phyloP scores from a whole-genome alignment of 1,140 invertebrate species.

The Phthorimaea operculella region DNA sequence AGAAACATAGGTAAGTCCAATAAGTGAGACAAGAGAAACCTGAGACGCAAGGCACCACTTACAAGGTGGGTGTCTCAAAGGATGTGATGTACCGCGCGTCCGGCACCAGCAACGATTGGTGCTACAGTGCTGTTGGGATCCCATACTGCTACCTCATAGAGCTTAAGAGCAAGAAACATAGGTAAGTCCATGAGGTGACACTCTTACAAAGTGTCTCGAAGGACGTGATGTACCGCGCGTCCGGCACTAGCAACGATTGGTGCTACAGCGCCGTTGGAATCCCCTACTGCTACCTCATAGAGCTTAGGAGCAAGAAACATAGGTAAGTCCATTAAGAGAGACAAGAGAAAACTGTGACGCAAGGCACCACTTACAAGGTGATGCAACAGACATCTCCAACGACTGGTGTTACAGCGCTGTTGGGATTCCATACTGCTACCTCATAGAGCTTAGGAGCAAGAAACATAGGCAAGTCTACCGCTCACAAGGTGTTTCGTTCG shows the following conservation, averaged over 20 bases:
- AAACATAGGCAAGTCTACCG: constrained; percentile 64
- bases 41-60: constrained; percentile 68
- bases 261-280: too few species aligned
- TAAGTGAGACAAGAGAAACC: constrained; percentile 71
- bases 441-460: constrained; percentile 76
- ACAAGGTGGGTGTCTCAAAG: constrained; percentile 54
- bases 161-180: constrained; percentile 71
- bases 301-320: too few species aligned
- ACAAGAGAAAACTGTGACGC: too few species aligned
- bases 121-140: constrained; percentile 69
- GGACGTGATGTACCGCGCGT: constrained; percentile 71
- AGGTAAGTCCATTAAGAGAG: too few species aligned
- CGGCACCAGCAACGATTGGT: constrained; percentile 78
- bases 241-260: too few species aligned
- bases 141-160: constrained; percentile 79
- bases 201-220: too few species aligned
- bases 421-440: constrained; percentile 74
- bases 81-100: constrained; percentile 67
- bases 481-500: too few species aligned
- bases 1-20: constrained; percentile 73
- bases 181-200: too few species aligned
- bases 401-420: constrained; percentile 75
- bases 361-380: constrained; percentile 48
- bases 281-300: too few species aligned
- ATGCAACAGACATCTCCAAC: constrained; percentile 71